phyloP scores from a whole-genome alignment of 2,888 invertebrate species.

The Caenorhabditis drosophilae region DNA sequence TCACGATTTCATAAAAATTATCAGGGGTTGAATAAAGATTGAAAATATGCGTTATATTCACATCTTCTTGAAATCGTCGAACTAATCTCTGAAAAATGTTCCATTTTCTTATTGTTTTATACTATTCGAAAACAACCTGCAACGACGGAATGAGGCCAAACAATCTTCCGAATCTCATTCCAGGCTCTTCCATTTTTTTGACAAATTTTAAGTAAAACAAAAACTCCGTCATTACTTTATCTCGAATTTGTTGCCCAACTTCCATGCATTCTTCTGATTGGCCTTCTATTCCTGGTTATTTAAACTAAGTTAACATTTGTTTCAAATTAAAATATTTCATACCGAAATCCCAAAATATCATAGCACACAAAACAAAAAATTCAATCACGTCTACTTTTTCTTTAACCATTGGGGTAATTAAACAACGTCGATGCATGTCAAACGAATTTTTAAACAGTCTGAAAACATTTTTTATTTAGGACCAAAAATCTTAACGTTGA shows the following conservation, averaged over 20 bases:
- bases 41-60: constrained; percentile 22
- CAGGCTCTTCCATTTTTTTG: constrained; percentile 17
- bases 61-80: constrained; percentile 30
- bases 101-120: too few species aligned
- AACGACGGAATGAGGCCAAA: constrained; percentile 21
- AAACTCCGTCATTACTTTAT: constrained; percentile 22
- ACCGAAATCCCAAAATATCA: constrained; percentile 32
- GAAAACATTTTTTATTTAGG: constrained; percentile 10
- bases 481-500: constrained; percentile 1
- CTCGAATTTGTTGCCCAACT: constrained; percentile 15
- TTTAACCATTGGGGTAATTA: constrained; percentile 16
- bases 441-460: constrained; percentile 27
- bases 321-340: background rate
- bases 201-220: constrained; percentile 11
- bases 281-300: constrained; percentile 9
- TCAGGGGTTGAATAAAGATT: constrained; percentile 21
- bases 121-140: too few species aligned
- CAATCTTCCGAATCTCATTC: constrained; percentile 13
- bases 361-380: constrained; percentile 21
- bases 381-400: constrained; percentile 28
- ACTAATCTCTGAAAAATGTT: constrained; percentile 13
- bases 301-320: background rate
- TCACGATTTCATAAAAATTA: constrained; percentile 26
- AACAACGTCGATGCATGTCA: constrained; percentile 12
- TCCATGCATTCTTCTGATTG: constrained; percentile 21